These are phyloP conservation scores for Halocynthia roretzi DNA, from an alignment of 23 tunicate species.

Conservation along the genomic window DNA sequence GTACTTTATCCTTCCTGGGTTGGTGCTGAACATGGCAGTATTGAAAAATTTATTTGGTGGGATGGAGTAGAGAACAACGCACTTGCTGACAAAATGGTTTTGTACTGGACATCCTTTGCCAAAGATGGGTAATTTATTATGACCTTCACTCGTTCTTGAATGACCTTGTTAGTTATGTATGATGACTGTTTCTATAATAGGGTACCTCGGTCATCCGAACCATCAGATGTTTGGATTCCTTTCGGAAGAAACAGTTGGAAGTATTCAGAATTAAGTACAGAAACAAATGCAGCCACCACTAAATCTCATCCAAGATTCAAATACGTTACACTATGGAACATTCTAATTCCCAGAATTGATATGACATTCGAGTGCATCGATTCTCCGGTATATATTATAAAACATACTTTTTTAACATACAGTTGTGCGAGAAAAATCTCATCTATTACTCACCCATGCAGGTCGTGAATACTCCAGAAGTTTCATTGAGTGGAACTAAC, in stretches of 20 bases:
- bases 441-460: neutral
- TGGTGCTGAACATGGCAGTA: conserved; percentile 4
- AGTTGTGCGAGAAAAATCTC: too few relatives aligned
- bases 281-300: too few relatives aligned
- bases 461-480: neutral
- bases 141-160: too few relatives aligned
- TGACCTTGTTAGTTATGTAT: too few relatives aligned
- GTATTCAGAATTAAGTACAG: too few relatives aligned
- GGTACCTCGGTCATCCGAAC: too few relatives aligned
- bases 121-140: conserved; percentile 41
- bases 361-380: neutral
- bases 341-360: conserved; percentile 11
- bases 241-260: too few relatives aligned
- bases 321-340: conserved; percentile 15
- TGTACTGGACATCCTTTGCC: conserved; percentile 73
- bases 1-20: conserved; percentile 7
- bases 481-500: neutral
- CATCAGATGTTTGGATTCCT: too few relatives aligned
- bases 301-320: conserved; percentile 1
- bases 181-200: too few relatives aligned
- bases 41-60: conserved; percentile 10
- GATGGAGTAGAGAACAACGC: neutral
- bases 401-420: too few relatives aligned
- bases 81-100: conserved; percentile 30
- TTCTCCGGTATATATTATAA: neutral